These are phyloP conservation scores for Argyresthia albistria DNA, from an alignment of 2,888 invertebrate genomes.

Conservation along the genomic window DNA sequence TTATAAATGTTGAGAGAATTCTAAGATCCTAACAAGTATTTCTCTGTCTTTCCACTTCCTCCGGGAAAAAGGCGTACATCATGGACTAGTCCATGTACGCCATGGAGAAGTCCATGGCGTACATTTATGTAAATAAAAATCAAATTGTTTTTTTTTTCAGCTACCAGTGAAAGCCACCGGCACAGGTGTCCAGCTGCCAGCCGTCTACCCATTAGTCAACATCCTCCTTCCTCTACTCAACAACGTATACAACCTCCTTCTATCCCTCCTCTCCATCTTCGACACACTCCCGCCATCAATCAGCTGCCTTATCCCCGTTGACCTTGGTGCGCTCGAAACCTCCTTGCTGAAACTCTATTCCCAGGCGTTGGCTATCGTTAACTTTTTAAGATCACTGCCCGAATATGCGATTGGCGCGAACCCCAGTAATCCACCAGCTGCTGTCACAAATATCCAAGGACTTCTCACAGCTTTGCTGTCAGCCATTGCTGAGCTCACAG, in stretches of 20 bases:
- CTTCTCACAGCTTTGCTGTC: conserved; percentile 37
- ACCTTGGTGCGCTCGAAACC: conserved; percentile 52
- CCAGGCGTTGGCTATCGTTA: conserved; percentile 56
- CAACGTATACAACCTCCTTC: conserved; percentile 60
- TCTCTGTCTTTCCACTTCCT: too few relatives aligned
- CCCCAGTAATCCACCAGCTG: conserved; percentile 35
- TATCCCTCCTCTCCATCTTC: conserved; percentile 57
- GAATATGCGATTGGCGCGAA: conserved; percentile 55
- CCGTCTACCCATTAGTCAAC: conserved; percentile 59
- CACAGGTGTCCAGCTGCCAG: conserved; percentile 43
- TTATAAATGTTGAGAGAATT: too few relatives aligned
- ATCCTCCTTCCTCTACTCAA: conserved; percentile 54
- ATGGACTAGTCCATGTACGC: too few relatives aligned
- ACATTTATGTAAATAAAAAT: neutral
- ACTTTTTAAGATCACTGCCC: conserved; percentile 44
- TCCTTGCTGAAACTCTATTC: conserved; percentile 54
- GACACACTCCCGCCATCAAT: conserved; percentile 54
- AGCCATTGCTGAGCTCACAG: conserved; percentile 39
- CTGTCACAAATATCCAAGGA: conserved; percentile 37
- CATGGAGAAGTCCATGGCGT: too few relatives aligned
- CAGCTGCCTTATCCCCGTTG: conserved; percentile 52
- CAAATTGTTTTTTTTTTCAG: conserved; percentile 25
- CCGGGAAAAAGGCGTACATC: too few relatives aligned
- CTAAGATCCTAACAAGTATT: too few relatives aligned
- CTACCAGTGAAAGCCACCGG: conserved; percentile 36